Base-by-base conservation (phyloP, 2,888 invertebrate genomes). In the Melieria crassipennis region DNA sequence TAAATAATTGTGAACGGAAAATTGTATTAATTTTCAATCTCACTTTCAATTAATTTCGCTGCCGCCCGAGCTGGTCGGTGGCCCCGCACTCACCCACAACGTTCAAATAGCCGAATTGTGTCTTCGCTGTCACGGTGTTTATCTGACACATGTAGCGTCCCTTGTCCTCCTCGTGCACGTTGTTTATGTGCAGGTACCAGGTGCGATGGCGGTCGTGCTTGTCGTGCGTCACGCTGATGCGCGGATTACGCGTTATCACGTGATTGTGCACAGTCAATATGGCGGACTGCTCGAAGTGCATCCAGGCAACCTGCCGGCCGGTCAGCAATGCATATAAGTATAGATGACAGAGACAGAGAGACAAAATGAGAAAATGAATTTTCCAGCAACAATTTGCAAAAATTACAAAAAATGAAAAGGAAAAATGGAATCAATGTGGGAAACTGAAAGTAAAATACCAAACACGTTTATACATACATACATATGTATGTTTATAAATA, bases 101-200 rank as follows among this genome's bases (percentile, higher is more conserved):
- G 86, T 96, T 94, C 52, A 97, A 89, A 86, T 94, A 96, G 78
- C 96, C 97, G 80, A 94, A 94, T 86, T 96, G 96, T 60, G 95
- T 96, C 88, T 96, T 97, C 71, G 96, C 96, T 9, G 94, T 93
- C 79, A 94, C 95, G 2, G 95, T 96, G 88, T 95, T 96, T 85
- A 95, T 96, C 89, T 95, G 96, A 88, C 95, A 96, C 95, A 96
- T 96, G 88, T 96, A 97, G 74, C 94, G 91, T 66, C 97, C 96
- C 80, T 93, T 93, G 88, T 97, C 97, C 84, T 94, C 95, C 85
- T 96, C 94, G 79, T 96, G 93, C 65, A 96, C 96, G 86, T 96
- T 94, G 79, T 92, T 93, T 87, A 97, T 96, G 88, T 96, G 96
- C 81, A 97, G 90, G 88, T 92, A 95, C 95, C 96, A 96, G 76